These are phyloP conservation scores for Tolypeutes matacus DNA, from an alignment of 2,797 vertebrate species.

Conservation along the genomic window DNA sequence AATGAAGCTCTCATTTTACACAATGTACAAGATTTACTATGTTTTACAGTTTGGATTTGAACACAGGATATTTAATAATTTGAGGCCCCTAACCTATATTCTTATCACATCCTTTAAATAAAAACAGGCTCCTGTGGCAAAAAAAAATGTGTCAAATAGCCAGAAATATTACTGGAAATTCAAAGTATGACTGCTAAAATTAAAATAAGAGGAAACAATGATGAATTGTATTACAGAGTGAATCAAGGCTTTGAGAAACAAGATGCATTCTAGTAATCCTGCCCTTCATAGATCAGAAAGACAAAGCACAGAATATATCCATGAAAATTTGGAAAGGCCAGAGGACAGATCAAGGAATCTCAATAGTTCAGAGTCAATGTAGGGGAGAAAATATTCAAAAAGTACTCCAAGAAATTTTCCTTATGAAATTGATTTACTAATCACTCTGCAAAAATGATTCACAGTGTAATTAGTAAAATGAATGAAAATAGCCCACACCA, in stretches of 20 bases:
- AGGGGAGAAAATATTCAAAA: background rate
- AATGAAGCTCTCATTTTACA: background rate
- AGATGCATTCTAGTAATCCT: background rate
- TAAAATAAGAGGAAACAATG: conserved; percentile 18
- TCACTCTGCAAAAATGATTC: background rate
- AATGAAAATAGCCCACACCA: background rate
- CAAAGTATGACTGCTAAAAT: background rate
- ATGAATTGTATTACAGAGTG: background rate
- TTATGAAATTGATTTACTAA: background rate
- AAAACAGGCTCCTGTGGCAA: background rate
- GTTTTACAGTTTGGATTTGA: background rate
- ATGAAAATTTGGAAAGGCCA: background rate
- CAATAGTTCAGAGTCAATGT: background rate
- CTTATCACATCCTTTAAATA: background rate
- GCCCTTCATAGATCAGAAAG: background rate
- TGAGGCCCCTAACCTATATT: background rate
- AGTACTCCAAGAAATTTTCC: background rate
- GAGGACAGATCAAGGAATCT: background rate
- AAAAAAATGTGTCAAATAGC: background rate
- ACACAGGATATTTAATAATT: background rate
- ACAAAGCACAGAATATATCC: background rate
- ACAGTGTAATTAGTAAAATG: background rate
- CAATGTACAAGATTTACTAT: background rate
- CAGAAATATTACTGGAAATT: background rate
- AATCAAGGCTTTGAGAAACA: background rate